phyloP scores from a whole-genome alignment of 2,113 vertebrate species.

The Sprattus sprattus region DNA sequence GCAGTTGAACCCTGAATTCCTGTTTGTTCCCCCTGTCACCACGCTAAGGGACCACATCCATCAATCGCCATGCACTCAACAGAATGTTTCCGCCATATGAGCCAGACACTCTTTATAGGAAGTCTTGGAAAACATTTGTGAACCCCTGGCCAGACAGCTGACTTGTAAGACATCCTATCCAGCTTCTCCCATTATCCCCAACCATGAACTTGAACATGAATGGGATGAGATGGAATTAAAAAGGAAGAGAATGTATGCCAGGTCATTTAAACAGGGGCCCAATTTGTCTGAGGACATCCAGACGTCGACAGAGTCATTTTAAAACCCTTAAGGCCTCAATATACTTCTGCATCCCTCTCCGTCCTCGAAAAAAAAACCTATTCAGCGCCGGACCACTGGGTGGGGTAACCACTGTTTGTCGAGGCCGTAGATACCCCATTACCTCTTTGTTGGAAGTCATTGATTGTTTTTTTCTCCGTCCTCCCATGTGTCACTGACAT shows the following conservation, averaged over 20 bases:
- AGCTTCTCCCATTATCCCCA: background rate
- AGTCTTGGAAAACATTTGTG: conserved; percentile 11
- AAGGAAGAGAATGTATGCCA: background rate
- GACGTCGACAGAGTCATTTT: too few relatives aligned
- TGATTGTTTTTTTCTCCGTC: too few relatives aligned
- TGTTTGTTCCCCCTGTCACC: background rate
- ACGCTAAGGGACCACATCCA: background rate
- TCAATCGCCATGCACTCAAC: background rate
- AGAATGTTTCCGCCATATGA: background rate
- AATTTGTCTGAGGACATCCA: too few relatives aligned
- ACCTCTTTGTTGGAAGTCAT: too few relatives aligned
- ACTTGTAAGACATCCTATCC: background rate
- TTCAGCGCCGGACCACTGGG: too few relatives aligned
- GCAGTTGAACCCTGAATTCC: background rate
- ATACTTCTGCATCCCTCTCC: too few relatives aligned
- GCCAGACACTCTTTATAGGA: background rate
- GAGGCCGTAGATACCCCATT: too few relatives aligned
- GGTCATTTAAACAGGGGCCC: background rate
- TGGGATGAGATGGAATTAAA: background rate
- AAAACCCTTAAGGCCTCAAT: too few relatives aligned
- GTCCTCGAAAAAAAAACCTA: too few relatives aligned
- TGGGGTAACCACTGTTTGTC: too few relatives aligned
- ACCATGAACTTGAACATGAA: background rate
- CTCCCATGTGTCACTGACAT: too few relatives aligned
- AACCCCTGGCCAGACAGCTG: background rate